A percentile compares a stretch with the other conserved stretches of the same genome.
These are phyloP conservation scores for Trialeurodes vaporariorum DNA, from an alignment of 1,140 invertebrate species.

Conservation along the genomic window DNA sequence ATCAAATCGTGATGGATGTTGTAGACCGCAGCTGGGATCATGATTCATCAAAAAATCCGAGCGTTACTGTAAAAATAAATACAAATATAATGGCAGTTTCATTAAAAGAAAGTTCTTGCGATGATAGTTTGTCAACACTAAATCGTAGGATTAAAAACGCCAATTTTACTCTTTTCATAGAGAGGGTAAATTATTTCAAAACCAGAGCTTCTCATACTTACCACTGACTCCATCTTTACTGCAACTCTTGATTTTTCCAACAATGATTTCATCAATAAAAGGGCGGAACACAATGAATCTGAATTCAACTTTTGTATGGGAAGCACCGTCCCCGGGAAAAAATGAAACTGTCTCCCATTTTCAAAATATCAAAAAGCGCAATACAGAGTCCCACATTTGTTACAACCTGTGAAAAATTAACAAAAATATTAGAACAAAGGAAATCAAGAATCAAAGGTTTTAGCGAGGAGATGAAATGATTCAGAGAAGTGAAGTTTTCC, in stretches of 20 bases:
- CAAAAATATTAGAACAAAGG: conserved; percentile 5
- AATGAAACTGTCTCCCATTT: conserved; percentile 78
- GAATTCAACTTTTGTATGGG: conserved; percentile 85
- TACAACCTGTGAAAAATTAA: conserved; percentile 53
- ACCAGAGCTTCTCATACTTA: no score
- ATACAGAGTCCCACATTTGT: conserved; percentile 88
- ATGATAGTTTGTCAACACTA: not conserved
- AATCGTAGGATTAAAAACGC: no score
- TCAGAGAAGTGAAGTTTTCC: no score
- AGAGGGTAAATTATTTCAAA: no score
- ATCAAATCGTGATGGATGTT: conserved; percentile 85
- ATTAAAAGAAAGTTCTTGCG: not conserved
- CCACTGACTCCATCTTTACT: conserved; percentile 86
- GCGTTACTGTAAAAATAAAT: conserved; percentile 51
- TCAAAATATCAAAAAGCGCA: conserved; percentile 75
- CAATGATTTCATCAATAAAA: conserved; percentile 80
- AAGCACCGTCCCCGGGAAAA: conserved; percentile 88
- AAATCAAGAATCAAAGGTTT: no score
- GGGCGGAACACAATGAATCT: conserved; percentile 87
- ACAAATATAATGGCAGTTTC: conserved; percentile 40
- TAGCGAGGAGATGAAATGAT: no score
- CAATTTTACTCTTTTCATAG: no score
- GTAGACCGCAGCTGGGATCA: conserved; percentile 76
- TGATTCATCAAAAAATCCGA: conserved; percentile 95
- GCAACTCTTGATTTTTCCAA: conserved; percentile 84